Conservation (phyloP, 1,140 invertebrate species). For the Bombus superbus region DNA sequence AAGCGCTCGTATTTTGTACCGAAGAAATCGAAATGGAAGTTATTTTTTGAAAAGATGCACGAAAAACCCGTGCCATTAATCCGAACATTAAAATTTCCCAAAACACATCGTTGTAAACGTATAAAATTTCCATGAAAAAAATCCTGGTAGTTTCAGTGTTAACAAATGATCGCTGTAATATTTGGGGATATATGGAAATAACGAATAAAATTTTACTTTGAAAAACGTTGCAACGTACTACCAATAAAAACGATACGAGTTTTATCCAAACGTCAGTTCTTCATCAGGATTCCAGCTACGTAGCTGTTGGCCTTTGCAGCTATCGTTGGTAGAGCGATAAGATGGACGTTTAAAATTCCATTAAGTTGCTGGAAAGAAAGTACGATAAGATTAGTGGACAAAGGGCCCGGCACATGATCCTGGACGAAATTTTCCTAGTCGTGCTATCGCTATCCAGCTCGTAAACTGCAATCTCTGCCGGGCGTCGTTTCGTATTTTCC, state of each 20-base stretch:
- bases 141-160: too few relatives aligned
- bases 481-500: constrained; percentile 46
- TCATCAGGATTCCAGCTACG: not conserved
- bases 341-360: constrained; percentile 29
- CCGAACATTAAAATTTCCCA: too few relatives aligned
- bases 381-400: constrained; percentile 6
- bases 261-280: not conserved
- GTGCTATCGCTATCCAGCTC: constrained; percentile 21
- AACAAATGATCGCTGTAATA: too few relatives aligned
- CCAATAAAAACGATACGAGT: not conserved
- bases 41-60: too few relatives aligned
- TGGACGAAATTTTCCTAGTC: constrained; percentile 13
- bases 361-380: constrained; percentile 12
- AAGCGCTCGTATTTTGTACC: too few relatives aligned
- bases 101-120: too few relatives aligned
- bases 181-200: too few relatives aligned
- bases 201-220: too few relatives aligned
- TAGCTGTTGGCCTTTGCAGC: not conserved
- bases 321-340: constrained; percentile 8
- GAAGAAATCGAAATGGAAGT: too few relatives aligned
- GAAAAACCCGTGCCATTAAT: fast-evolving
- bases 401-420: not conserved
- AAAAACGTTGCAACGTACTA: too few relatives aligned
- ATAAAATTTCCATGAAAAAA: not conserved
- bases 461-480: constrained; percentile 47